phyloP scores from a whole-genome alignment of 1,140 invertebrate genomes.

The Stegodyphus dumicola region DNA sequence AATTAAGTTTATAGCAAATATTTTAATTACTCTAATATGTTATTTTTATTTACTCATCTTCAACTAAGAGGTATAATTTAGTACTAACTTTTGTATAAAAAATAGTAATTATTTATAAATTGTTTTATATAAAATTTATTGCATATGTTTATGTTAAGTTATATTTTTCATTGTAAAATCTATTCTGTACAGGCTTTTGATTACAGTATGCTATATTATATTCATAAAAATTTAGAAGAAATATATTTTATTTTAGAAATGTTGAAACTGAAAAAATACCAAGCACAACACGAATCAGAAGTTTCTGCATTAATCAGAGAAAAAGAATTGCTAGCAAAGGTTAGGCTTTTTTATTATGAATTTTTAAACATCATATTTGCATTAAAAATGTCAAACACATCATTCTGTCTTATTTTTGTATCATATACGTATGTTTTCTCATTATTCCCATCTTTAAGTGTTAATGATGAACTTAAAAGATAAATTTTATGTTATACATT shows the following conservation, averaged over 20 bases:
- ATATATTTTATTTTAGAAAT: conserved; percentile 6
- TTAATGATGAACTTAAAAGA: background rate
- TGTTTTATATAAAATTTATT: too few species aligned
- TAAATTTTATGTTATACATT: background rate
- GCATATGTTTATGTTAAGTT: background rate
- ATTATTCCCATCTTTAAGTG: background rate
- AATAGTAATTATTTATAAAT: too few species aligned
- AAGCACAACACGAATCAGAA: conserved; percentile 33
- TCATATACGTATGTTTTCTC: background rate
- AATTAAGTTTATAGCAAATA: too few species aligned
- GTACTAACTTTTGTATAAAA: too few species aligned
- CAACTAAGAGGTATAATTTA: too few species aligned
- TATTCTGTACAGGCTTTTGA: background rate
- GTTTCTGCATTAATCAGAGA: conserved; percentile 15
- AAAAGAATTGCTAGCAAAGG: conserved; percentile 45
- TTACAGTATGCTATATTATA: background rate
- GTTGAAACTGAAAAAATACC: conserved; percentile 19
- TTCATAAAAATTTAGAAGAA: too few species aligned
- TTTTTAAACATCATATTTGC: background rate
- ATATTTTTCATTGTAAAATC: background rate
- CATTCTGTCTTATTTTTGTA: background rate
- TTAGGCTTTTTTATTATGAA: conserved; percentile 1
- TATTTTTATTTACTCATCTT: too few species aligned
- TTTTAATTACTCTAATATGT: too few species aligned
- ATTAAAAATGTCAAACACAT: background rate